Evolutionary conservation across 2,113 vertebrate species (phyloP), one percentile per base, ranked within the genome.

Genomic region (Oryzias javanicus): DNA sequence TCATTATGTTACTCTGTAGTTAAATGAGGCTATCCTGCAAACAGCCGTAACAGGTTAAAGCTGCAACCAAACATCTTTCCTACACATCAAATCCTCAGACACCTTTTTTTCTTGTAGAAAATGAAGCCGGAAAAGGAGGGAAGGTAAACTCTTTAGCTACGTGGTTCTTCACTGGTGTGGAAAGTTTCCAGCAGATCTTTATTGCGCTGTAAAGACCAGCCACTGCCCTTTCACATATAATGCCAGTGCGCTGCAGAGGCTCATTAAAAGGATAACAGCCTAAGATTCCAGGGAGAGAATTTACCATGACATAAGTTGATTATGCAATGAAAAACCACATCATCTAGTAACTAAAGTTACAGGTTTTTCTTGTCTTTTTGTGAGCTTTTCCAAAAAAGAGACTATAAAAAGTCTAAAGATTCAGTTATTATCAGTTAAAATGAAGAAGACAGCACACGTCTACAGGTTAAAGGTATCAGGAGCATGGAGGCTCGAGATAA

Each of bases 11-110:
- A 83, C 70, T 84, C 74, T 48, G 51, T 50, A 10, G 35, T 62
- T 55, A 69, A 73, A 68, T 35, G 73, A 83, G 67, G 80, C 72
- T 64, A 88, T 82, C 78, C 79, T 13, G 63, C 79, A 72, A 77
- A 75, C 79, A 66, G 66, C 44, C 56, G 81, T 76, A 52, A 40
- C 62, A 66, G 62, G 75, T 63, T 74, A 80, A 76, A 53, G 67
- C 19, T 15, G 0, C 24, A 50, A 63, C 54, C 8, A 51, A 6
- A 68, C 75, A 69, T 70, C 60, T 78, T 55, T 76, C 49, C 57
- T 44, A 63, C 64, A 63, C 64, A 53, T 50, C 40, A 58, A 47
- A 62, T 48, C 50, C 58, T 19, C 17, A 54, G 44, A 14, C 70
- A 27, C 20, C 10, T n/a, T n/a, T 7, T 5, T 29, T 52, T 49